A percentile compares a stretch with the other conserved stretches of the same genome.
Evolutionary conservation across 2,888 invertebrate genomes (phyloP).

Genomic region (Itoplectis maculator): DNA sequence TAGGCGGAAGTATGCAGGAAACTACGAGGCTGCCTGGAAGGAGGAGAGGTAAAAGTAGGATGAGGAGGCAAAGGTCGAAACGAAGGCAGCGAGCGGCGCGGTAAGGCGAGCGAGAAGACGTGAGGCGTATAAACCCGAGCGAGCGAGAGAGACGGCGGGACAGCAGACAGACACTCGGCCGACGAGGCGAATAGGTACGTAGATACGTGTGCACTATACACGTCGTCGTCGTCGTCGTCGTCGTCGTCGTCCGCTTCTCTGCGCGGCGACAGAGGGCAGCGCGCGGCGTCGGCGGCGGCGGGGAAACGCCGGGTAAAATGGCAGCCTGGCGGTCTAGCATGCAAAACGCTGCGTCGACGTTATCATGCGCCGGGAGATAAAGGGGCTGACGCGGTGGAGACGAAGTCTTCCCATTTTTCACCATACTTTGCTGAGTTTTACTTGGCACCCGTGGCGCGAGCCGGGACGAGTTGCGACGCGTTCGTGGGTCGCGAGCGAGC

Average conservation of each 20-base stretch:
- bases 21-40: slow-evolving; percentile 35
- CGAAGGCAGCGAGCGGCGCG: slow-evolving; percentile 31
- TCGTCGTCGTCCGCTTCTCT: too few relatives aligned
- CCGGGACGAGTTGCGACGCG: slow-evolving; percentile 21
- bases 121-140: slow-evolving; percentile 41
- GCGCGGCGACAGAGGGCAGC: slow-evolving; percentile 36
- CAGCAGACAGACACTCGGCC: neutral
- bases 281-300: slow-evolving; percentile 21
- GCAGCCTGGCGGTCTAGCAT: slow-evolving; percentile 77
- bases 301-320: slow-evolving; percentile 68
- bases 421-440: slow-evolving; percentile 81
- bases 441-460: slow-evolving; percentile 77
- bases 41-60: slow-evolving; percentile 44
- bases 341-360: slow-evolving; percentile 83
- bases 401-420: slow-evolving; percentile 80
- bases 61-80: slow-evolving; percentile 53
- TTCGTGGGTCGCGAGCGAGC: slow-evolving; percentile 18
- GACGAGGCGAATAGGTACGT: slow-evolving; percentile 26
- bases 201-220: slow-evolving; percentile 24
- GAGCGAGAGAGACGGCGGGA: slow-evolving; percentile 20
- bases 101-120: slow-evolving; percentile 32
- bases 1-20: slow-evolving; percentile 54
- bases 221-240: too few relatives aligned
- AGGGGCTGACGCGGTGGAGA: slow-evolving; percentile 82
- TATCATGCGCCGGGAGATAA: slow-evolving; percentile 81